Evolutionary conservation across 2,888 invertebrate species (phyloP), one percentile per base, ranked within the genome.

Genomic region (Myopa tessellatipennis): DNA sequence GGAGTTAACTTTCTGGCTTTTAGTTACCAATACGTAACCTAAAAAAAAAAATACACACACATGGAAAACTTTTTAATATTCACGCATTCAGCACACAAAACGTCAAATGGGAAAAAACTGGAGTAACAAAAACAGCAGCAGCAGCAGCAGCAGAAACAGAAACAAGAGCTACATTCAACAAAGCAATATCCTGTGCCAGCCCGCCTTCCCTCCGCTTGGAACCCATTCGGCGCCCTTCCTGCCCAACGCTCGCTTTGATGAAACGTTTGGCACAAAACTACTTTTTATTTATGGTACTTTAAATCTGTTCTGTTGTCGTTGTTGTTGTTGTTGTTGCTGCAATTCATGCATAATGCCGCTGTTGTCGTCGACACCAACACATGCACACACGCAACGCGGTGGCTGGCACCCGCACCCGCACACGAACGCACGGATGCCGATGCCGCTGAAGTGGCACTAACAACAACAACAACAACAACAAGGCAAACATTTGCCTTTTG

Each of bases 11-110:
- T 40, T 40, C 40, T 40, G 40, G 40, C 40, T 40, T 40, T 40
- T 40, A 50, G 45, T 45, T 18, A 18, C 45, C 10, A 68, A n/a
- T 40, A 45, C 8, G 16, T 4, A 6, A 45, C 38, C 18, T 45
- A 40, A 36, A 68, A 70, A 70, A 18, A 70, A 70, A 70, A 70
- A 14, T 14, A 34, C n/a, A 63, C n/a, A 18, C 40, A 55, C 34
- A 36, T 34, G 70, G 16, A 18, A 36, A 67, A 74, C 38, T 68
- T 74, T 74, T 74, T 74, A 74, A 74, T 74, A 74, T 74, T 74
- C 74, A 74, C 74, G 55, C 74, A 74, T 63, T 74, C 38, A 38
- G 74, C 58, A 67, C 26, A 34, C 52, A 34, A 34, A 70, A 50
- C 18, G 34, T 34, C 26, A 52, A 70, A 50, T 34, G 26, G 14